phyloP scores from a whole-genome alignment of 2,888 invertebrate genomes.

The Leptothorax acervorum region DNA sequence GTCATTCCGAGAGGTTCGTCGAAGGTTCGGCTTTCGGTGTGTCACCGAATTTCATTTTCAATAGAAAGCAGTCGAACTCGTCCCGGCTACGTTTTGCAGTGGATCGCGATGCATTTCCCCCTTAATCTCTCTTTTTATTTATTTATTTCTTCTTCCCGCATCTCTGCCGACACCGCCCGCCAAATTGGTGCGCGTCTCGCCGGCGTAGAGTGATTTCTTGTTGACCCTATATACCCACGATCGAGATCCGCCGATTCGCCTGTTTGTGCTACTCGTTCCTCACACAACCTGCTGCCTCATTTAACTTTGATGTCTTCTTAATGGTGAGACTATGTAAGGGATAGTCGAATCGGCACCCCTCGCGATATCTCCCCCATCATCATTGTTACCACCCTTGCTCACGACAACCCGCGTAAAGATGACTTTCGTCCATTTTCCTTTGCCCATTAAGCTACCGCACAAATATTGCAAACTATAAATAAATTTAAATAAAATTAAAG shows the following conservation, averaged over 20 bases:
- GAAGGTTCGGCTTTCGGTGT: conserved; percentile 46
- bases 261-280: conserved; percentile 66
- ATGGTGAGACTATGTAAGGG: conserved; percentile 64
- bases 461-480: not conserved
- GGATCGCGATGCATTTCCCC: conserved; percentile 62
- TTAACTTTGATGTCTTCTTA: conserved; percentile 65
- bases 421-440: conserved; percentile 34
- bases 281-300: conserved; percentile 63
- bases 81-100: conserved; percentile 75
- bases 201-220: conserved; percentile 58
- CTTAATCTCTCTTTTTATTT: conserved; percentile 60
- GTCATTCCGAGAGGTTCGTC: conserved; percentile 21
- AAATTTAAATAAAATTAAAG: not conserved
- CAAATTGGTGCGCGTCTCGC: conserved; percentile 55
- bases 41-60: conserved; percentile 49
- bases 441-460: not conserved
- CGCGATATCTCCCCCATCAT: conserved; percentile 63
- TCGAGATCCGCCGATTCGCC: conserved; percentile 57
- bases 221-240: conserved; percentile 21
- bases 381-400: conserved; percentile 56
- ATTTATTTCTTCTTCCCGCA: conserved; percentile 23
- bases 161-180: conserved; percentile 39
- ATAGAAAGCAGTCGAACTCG: conserved; percentile 71
- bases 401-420: conserved; percentile 59
- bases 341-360: conserved; percentile 67